These are phyloP conservation scores for Pachyramphus minor DNA, from an alignment of 2,113 vertebrate species.

Conservation along the genomic window DNA sequence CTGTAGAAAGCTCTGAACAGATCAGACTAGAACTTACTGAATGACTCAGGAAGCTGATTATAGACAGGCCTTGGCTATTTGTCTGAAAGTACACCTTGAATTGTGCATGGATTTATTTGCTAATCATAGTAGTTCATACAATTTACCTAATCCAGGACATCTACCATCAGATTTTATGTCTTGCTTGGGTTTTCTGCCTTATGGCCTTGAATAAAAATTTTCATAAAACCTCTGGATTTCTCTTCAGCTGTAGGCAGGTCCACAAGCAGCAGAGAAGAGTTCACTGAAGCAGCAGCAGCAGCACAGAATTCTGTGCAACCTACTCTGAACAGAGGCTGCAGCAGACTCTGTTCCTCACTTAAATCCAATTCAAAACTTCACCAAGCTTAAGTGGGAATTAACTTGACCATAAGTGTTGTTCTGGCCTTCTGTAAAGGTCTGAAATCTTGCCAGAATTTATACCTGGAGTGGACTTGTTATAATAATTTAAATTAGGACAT, in stretches of 20 bases:
- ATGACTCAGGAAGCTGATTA: neutral
- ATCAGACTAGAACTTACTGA: neutral
- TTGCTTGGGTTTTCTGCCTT: neutral
- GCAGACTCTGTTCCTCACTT: neutral
- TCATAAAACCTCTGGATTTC: neutral
- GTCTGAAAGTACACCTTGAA: neutral
- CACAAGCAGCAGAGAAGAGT: neutral
- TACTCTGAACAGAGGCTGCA: neutral
- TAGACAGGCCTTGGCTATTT: neutral
- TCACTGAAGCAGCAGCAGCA: neutral
- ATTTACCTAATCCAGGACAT: neutral
- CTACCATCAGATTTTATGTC: neutral
- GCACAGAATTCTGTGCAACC: neutral
- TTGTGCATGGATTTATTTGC: neutral
- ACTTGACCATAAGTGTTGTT: neutral
- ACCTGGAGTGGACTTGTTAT: neutral
- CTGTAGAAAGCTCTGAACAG: neutral
- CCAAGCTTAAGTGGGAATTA: neutral
- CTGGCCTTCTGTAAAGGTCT: neutral
- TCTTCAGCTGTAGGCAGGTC: neutral
- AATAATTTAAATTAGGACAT: neutral
- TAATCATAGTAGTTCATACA: neutral
- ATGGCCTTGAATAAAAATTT: neutral
- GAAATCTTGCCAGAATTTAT: neutral
- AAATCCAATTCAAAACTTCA: neutral